These are phyloP conservation scores for Drosophila nr. medialis DNA, from an alignment of 2,888 invertebrate species.

Conservation along the genomic window DNA sequence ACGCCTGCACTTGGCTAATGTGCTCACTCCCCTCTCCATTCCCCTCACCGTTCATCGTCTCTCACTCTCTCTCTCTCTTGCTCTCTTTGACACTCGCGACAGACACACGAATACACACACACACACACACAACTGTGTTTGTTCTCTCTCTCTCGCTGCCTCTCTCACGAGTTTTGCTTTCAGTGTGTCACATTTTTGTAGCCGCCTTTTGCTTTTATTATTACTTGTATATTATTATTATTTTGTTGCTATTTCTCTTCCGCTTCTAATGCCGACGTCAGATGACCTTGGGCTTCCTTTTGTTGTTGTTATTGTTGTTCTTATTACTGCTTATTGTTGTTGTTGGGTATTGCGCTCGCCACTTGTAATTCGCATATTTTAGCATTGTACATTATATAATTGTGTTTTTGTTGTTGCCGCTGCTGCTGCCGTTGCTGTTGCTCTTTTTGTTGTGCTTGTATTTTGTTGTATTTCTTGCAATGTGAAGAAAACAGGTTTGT, in stretches of 20 bases:
- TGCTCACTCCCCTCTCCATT: not conserved
- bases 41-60: not conserved
- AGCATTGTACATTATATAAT: slow-evolving; percentile 69
- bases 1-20: slow-evolving; percentile 54
- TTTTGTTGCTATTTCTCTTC: slow-evolving; percentile 72
- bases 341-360: slow-evolving; percentile 48
- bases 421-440: slow-evolving; percentile 3
- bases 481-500: slow-evolving; percentile 38
- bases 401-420: slow-evolving; percentile 20
- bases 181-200: slow-evolving; percentile 70
- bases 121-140: slow-evolving; percentile 5
- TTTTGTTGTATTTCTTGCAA: slow-evolving; percentile 6
- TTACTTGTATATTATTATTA: slow-evolving; percentile 59
- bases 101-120: not conserved
- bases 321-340: slow-evolving; percentile 28
- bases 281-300: slow-evolving; percentile 70
- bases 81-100: slow-evolving; percentile 3
- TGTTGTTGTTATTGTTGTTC: slow-evolving; percentile 27
- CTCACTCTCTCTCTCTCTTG: slow-evolving; percentile 1
- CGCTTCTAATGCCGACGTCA: slow-evolving; percentile 71
- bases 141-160: not conserved
- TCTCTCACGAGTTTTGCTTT: slow-evolving; percentile 46
- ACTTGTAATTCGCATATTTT: slow-evolving; percentile 76
- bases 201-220: slow-evolving; percentile 58
- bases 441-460: slow-evolving; percentile 12